Conservation (phyloP, 2,797 vertebrate genomes). For the Australoheros facetus region DNA sequence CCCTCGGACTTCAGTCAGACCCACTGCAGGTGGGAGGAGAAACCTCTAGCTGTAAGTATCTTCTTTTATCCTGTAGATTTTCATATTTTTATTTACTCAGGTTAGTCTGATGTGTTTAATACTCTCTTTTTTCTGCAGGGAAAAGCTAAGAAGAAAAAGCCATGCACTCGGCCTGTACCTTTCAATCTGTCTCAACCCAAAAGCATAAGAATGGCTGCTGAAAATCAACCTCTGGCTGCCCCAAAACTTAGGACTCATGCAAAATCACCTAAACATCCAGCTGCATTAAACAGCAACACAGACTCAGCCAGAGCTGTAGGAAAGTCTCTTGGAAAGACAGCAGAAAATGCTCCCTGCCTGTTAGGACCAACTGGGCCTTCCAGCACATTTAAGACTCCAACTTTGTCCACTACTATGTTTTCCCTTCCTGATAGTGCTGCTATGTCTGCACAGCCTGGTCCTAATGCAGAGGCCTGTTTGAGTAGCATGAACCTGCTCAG, state of each 20-base stretch:
- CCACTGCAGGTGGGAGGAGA: slow-evolving; percentile 77
- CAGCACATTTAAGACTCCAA: slow-evolving; percentile 34
- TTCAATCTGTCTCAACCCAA: slow-evolving; percentile 76
- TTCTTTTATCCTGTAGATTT: not conserved
- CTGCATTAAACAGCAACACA: not conserved
- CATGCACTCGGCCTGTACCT: slow-evolving; percentile 76
- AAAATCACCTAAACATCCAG: slow-evolving; percentile 31
- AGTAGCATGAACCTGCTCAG: slow-evolving; percentile 65
- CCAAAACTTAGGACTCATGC: slow-evolving; percentile 10
- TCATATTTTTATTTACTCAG: not conserved
- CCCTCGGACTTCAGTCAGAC: slow-evolving; percentile 54
- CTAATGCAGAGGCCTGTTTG: slow-evolving; percentile 44
- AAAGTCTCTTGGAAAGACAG: not conserved
- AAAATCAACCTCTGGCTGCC: slow-evolving; percentile 9
- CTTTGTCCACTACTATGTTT: slow-evolving; percentile 25
- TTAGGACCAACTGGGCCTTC: slow-evolving; percentile 8
- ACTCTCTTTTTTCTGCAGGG: slow-evolving; percentile 55
- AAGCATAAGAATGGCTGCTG: slow-evolving; percentile 24
- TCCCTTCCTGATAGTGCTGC: slow-evolving; percentile 25
- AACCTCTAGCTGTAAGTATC: slow-evolving; percentile 73
- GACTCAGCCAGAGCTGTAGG: not conserved
- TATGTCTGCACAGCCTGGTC: slow-evolving; percentile 27
- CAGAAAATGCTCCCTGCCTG: slow-evolving; percentile 13
- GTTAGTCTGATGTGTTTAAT: not conserved
- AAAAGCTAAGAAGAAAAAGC: slow-evolving; percentile 77